Evolutionary conservation across 2,113 vertebrate genomes (phyloP).

Genomic region (Rhinopomastus cyanomelas): DNA sequence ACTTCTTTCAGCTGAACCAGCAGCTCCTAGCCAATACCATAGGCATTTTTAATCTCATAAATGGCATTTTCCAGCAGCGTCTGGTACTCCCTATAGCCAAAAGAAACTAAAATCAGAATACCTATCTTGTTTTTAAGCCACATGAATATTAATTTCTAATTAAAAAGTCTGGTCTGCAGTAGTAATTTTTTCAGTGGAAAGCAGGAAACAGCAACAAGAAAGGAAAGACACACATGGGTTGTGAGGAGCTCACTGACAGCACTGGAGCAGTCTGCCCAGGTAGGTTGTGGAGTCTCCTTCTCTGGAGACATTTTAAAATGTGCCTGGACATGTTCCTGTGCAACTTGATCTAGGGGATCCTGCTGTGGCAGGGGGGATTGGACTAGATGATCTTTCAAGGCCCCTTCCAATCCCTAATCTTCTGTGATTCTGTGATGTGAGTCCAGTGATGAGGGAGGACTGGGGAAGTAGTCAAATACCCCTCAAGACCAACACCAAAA

Average conservation of each 20-base stretch:
- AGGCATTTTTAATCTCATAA: not conserved
- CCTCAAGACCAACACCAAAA: not conserved
- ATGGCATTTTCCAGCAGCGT: not conserved
- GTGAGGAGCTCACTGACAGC: not conserved
- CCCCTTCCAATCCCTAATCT: no score
- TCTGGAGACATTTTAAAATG: no score
- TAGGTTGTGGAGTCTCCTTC: no score
- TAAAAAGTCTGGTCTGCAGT: not conserved
- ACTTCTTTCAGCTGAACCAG: not conserved
- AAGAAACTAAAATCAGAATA: not conserved
- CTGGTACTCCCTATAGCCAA: not conserved
- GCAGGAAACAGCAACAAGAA: not conserved
- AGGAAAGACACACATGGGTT: not conserved
- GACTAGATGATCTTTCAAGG: no score
- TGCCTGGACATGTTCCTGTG: no score
- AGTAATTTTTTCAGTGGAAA: not conserved
- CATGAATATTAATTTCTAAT: not conserved
- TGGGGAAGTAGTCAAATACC: not conserved
- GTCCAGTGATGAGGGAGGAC: not conserved
- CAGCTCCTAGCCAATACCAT: not conserved
- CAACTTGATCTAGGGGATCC: no score
- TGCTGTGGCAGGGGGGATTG: no score
- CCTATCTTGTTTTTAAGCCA: not conserved
- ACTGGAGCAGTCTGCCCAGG: no score
- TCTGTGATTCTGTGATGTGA: no score